Percentiles rank a stretch among this genome's conserved stretches.
Conservation (phyloP, 2,888 invertebrate species). For the Parnassius smintheus region DNA sequence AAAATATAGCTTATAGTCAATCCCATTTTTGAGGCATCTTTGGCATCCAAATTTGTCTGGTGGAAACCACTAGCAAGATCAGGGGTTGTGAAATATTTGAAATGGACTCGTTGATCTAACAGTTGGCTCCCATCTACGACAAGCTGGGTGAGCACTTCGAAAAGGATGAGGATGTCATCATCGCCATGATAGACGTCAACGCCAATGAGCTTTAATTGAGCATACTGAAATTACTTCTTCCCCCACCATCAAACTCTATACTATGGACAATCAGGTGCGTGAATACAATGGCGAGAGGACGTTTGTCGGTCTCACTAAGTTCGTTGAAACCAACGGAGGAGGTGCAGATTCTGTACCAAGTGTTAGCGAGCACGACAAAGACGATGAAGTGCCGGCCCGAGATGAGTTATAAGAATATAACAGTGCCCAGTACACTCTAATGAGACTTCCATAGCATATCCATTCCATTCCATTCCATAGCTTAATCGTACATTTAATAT, state of each 20-base stretch:
- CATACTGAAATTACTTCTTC: conserved; percentile 96
- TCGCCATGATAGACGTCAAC: conserved; percentile 99
- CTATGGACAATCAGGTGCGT: conserved; percentile 92
- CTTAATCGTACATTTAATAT: conserved; percentile 45
- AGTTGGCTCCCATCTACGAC: conserved; percentile 97
- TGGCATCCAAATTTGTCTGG: too few species aligned
- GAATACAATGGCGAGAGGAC: conserved; percentile 98
- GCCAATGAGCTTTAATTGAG: conserved; percentile 93
- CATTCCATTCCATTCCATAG: too few species aligned
- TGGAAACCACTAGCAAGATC: too few species aligned
- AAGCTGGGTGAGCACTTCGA: conserved; percentile 96
- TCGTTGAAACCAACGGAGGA: conserved; percentile 94
- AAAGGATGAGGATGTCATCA: conserved; percentile 89
- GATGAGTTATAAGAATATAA: conserved; percentile 87
- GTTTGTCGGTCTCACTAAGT: conserved; percentile 94
- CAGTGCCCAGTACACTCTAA: conserved; percentile 46
- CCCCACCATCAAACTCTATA: conserved; percentile 97
- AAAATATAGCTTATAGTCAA: too few species aligned
- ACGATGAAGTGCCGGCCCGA: conserved; percentile 86
- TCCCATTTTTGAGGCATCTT: too few species aligned
- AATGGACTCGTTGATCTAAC: conserved; percentile 65
- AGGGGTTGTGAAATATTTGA: too few species aligned
- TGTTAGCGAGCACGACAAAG: conserved; percentile 84
- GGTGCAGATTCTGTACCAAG: conserved; percentile 86
- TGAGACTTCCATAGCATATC: conserved; percentile 74